Percentiles rank a stretch among this genome's conserved stretches.
Conservation (phyloP, 2,113 vertebrate genomes). For the Clupea harengus region DNA sequence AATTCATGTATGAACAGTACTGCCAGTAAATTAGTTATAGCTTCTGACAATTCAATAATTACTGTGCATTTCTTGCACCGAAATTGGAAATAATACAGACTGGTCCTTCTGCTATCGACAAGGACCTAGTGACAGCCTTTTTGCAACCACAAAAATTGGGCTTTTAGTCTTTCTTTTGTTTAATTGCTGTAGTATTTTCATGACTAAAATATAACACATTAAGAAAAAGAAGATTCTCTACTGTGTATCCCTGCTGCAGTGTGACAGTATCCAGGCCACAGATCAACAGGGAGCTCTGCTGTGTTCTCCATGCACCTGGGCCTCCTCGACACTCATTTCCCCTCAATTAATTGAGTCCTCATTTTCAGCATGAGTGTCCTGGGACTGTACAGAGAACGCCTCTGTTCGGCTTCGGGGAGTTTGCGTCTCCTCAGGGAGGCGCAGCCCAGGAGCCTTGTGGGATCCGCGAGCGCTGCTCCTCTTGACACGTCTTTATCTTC, state of each 20-base stretch:
- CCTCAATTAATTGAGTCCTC: conserved; percentile 76
- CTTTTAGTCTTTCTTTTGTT: neutral
- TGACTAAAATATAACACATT: conserved; percentile 57
- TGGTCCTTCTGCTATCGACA: neutral
- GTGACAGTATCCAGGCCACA: conserved; percentile 64
- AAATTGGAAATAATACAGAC: neutral
- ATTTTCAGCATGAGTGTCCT: conserved; percentile 63
- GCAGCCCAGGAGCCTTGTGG: neutral
- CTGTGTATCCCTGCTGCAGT: conserved; percentile 44
- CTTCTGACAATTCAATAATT: neutral
- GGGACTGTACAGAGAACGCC: conserved; percentile 30
- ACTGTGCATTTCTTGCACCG: neutral
- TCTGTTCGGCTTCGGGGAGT: conserved; percentile 34
- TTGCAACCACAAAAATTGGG: neutral
- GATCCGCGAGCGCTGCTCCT: neutral
- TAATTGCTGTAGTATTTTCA: neutral
- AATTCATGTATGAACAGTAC: too few species aligned
- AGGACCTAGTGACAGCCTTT: neutral
- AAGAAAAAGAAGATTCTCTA: conserved; percentile 55
- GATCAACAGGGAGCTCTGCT: conserved; percentile 52
- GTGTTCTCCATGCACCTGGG: conserved; percentile 45
- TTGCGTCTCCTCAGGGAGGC: conserved; percentile 28
- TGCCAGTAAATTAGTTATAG: too few species aligned
- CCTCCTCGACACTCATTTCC: conserved; percentile 63
- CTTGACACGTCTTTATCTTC: conserved; percentile 11